Percentiles rank a stretch among this genome's conserved stretches.
These are phyloP conservation scores for Indri indri DNA, from an alignment of 2,113 vertebrate species.

Conservation along the genomic window DNA sequence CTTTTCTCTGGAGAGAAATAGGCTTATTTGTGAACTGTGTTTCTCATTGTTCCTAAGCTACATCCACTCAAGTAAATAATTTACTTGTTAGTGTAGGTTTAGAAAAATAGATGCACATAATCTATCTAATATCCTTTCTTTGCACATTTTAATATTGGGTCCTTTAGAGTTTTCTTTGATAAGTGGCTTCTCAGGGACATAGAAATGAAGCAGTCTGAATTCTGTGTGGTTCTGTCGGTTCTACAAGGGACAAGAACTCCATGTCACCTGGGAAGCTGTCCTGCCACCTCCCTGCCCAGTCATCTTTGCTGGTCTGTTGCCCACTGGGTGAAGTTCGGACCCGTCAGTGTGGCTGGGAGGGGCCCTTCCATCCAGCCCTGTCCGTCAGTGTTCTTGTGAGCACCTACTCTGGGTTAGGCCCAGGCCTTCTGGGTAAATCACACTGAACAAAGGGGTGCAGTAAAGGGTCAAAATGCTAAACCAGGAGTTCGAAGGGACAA, in stretches of 20 bases:
- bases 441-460: rapidly evolving
- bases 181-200: background rate
- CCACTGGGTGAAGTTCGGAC: background rate
- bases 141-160: rapidly evolving
- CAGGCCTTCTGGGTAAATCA: background rate
- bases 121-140: background rate
- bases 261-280: background rate
- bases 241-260: background rate
- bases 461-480: background rate
- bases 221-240: rapidly evolving
- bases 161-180: too few relatives aligned
- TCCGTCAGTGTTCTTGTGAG: background rate
- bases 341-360: background rate
- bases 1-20: background rate
- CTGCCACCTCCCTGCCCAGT: rapidly evolving
- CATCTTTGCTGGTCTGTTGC: rapidly evolving
- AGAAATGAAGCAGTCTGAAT: rapidly evolving
- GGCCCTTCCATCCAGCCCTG: too few relatives aligned
- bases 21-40: background rate
- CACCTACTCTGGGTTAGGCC: background rate
- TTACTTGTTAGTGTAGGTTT: background rate
- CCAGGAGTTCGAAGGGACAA: rapidly evolving
- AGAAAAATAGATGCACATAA: background rate
- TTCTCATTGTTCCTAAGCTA: background rate
- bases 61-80: background rate